phyloP scores from a whole-genome alignment of 2,113 vertebrate genomes.

The Platysternon megacephalum region DNA sequence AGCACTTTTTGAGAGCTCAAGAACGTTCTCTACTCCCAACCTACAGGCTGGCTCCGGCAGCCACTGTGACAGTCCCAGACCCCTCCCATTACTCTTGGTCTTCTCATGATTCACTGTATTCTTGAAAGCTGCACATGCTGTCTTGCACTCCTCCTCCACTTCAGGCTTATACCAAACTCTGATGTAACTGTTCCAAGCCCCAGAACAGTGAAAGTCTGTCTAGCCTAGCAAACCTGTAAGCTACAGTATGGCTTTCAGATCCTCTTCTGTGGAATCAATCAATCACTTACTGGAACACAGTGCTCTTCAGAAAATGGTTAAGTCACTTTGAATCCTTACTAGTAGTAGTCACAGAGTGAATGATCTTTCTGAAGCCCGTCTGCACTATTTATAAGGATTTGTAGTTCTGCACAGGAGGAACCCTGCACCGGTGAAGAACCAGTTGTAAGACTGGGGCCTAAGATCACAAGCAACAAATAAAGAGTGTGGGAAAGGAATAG shows the following conservation, averaged over 20 bases:
- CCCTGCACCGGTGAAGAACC: not conserved
- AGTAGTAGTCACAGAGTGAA: not conserved
- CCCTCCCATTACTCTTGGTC: accelerated
- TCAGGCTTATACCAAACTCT: not conserved
- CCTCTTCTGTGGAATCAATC: not conserved
- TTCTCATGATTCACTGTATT: not conserved
- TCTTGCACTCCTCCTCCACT: not conserved
- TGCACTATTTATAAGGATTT: not conserved
- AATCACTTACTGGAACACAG: not conserved
- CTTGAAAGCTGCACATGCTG: not conserved
- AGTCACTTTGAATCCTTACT: not conserved
- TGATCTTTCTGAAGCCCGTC: not conserved
- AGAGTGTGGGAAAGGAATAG: not conserved
- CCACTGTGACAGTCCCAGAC: not conserved
- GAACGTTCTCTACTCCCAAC: accelerated
- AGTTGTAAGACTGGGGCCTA: not conserved
- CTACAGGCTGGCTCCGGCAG: not conserved
- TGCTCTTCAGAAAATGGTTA: not conserved
- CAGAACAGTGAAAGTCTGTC: conserved; percentile 4
- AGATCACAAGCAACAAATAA: not conserved
- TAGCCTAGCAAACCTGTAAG: not conserved
- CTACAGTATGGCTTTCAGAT: not conserved
- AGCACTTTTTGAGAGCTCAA: not conserved
- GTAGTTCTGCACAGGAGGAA: not conserved
- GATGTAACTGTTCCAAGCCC: not conserved